Evolutionary conservation across 2,888 invertebrate genomes (phyloP).

Genomic region (Hypselothyrea guttata): DNA sequence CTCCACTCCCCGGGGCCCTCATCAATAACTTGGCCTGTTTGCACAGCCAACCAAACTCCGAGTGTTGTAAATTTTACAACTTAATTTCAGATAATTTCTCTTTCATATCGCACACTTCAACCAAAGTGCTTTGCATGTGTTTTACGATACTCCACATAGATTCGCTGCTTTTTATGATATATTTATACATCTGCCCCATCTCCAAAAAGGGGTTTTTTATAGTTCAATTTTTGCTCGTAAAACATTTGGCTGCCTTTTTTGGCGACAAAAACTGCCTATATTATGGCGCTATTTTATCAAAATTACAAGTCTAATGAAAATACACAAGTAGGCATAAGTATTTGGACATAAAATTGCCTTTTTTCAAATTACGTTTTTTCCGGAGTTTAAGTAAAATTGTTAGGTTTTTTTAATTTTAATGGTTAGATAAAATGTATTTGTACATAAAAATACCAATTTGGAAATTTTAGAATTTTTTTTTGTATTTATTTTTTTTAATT

Average conservation of each 20-base stretch:
- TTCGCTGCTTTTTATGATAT: constrained; percentile 46
- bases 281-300: neutral
- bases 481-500: no score
- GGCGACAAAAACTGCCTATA: neutral
- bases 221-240: constrained; percentile 49
- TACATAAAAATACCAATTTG: no score
- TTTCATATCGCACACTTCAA: constrained; percentile 51
- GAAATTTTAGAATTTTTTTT: no score
- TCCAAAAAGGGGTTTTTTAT: constrained; percentile 17
- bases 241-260: constrained; percentile 50
- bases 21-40: constrained; percentile 68
- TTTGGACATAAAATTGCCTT: no score
- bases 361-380: no score
- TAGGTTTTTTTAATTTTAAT: no score
- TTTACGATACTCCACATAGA: constrained; percentile 66
- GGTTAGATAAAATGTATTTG: no score
- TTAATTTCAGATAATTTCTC: constrained; percentile 73
- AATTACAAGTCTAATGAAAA: no score
- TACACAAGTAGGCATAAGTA: no score
- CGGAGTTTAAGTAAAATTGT: no score
- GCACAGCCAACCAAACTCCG: constrained; percentile 39
- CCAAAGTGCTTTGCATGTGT: constrained; percentile 65
- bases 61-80: constrained; percentile 76
- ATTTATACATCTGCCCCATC: neutral
- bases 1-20: constrained; percentile 17